phyloP scores from a whole-genome alignment of 2,888 invertebrate genomes.

The Acanthosoma haemorrhoidale region DNA sequence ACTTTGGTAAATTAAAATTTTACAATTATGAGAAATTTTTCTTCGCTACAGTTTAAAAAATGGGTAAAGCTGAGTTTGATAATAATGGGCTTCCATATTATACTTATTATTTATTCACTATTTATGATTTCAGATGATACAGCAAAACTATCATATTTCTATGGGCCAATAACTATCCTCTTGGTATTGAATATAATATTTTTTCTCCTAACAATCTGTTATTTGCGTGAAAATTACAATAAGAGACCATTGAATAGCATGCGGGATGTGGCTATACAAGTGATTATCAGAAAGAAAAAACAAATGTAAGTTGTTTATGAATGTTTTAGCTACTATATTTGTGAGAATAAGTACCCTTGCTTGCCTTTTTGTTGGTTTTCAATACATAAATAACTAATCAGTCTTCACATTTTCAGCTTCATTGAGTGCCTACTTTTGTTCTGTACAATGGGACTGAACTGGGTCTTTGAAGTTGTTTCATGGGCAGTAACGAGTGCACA shows the following conservation, averaged over 20 bases:
- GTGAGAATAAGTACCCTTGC: background rate
- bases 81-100: no score
- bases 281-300: conserved; percentile 26
- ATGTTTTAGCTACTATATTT: no score
- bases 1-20: no score
- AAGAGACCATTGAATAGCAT: conserved; percentile 16
- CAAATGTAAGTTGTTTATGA: conserved; percentile 47
- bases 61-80: no score
- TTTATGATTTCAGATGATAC: conserved; percentile 51
- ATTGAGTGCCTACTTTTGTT: conserved; percentile 57
- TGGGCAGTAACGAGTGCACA: conserved; percentile 46
- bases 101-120: no score
- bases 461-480: conserved; percentile 65
- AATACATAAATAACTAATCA: background rate
- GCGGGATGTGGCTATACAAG: conserved; percentile 18
- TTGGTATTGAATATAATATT: conserved; percentile 53
- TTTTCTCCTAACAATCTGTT: conserved; percentile 51
- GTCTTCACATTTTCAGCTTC: conserved; percentile 47
- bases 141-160: conserved; percentile 58
- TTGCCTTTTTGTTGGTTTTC: background rate
- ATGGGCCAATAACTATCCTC: conserved; percentile 56
- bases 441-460: conserved; percentile 62
- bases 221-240: conserved; percentile 15
- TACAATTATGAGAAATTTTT: no score
- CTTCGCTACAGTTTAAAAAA: no score